Evolutionary conservation across 2,888 invertebrate species (phyloP), one percentile per base, ranked within the genome.

Genomic region (Pachliopta kotzebuea): DNA sequence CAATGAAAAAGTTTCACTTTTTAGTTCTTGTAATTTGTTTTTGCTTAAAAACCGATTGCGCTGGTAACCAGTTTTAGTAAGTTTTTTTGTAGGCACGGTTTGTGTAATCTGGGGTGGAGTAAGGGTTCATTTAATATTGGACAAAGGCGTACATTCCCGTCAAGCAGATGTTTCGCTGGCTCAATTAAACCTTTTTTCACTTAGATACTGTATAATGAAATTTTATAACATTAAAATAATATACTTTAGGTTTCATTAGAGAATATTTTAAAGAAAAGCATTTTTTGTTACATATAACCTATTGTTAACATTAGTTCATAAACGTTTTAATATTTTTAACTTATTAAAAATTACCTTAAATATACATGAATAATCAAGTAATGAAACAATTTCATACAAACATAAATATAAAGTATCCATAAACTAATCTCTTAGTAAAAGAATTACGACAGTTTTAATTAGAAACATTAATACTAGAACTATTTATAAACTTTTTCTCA

Each of bases 401-500:
- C 26, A 6, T 26, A 26, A 4, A 26, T 26, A 26, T 26, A 4
- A 26, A n/a, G n/a, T 26, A 26, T 26, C 6, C 14, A 11, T 37
- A 11, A 37, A 37, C 37, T 37, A 14, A 11, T 14, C 3, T 4
- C 14, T 37, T 14, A 11, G 37, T 4, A 37, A 14, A 37, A 14
- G 4, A 11, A 3, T 37, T 37, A 11, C 37, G 9, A 14, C 1
- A 2, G 14, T 2, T 37, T 37, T 11, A 59, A 29, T 37, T 2
- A 37, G 4, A 8, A 37, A 37, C 37, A 37, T 20, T 56, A 26
- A 42, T 59, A 18, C 23, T 56, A 45, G 63, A 26, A 31, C 50
- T 26, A 58, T 56, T 55, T 66, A 59, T 59, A 67, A 53, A 50
- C 37, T 68, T 66, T 68, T 67, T 64, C 64, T 68, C 69, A 68